Evolutionary conservation across 2,113 vertebrate species (phyloP), one percentile per base, ranked within the genome.

Genomic region (Ictalurus punctatus): DNA sequence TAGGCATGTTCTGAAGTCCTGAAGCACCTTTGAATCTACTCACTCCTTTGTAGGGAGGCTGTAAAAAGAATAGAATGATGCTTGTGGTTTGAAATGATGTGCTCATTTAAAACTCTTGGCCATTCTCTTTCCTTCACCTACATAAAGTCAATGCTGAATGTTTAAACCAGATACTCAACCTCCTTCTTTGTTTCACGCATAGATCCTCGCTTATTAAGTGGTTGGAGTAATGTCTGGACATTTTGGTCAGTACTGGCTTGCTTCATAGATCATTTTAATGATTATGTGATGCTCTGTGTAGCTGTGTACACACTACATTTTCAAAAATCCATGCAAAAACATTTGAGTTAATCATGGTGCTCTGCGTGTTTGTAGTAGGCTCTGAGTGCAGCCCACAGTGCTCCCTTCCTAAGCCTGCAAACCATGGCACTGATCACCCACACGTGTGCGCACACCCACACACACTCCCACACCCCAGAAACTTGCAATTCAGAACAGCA

Each of bases 401-500:
- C n/a, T 71, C 27, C 44, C 12, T 86, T 73, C 30, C 14, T 63
- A 14, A 52, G 44, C 84, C 48, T 83, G 84, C 63, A 30, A 83
- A 69, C 81, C 56, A 83, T 59, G 44, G 34, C 63, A 73, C 61
- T 78, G 56, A 87, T 87, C 90, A 67, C 58, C 73, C 84, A 89
- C 71, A 86, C 17, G 12, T 71, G 61, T 48, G 85, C 48, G 3
- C 59, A 84, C 71, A 78, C 82, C 61, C 78, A 74, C 48, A 40
- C 27, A 59, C 65, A 76, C 76, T 81, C 58, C 76, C 65, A 89
- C 82, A 85, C 69, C 2, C 63, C 34, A 79, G 40, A 85, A 34
- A 56, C 85, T 58, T 73, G 84, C 86, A 37, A 52, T 89, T 89
- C 80, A 54, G 82, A 88, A 58, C 71, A 86, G 59, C 67, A 71